These are phyloP conservation scores for Ellobium chinense DNA, from an alignment of 2,888 invertebrate species.

Conservation along the genomic window DNA sequence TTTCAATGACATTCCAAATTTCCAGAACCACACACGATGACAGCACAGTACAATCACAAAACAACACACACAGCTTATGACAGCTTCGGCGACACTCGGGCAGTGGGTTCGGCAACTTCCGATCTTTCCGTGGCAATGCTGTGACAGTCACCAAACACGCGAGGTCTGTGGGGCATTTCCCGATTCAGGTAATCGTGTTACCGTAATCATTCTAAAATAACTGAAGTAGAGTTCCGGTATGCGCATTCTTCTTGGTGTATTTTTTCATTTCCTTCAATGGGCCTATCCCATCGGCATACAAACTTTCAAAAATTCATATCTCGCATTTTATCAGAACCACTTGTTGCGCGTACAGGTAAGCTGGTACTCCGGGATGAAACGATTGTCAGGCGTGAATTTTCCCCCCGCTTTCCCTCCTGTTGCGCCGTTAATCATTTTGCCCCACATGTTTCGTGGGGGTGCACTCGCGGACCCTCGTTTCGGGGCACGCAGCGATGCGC, in stretches of 20 bases:
- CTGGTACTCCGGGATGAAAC: not conserved
- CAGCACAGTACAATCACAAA: constrained; percentile 11
- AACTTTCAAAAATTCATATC: too few relatives aligned
- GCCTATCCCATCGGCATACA: too few relatives aligned
- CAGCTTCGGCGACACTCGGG: constrained; percentile 18
- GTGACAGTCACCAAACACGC: constrained; percentile 24
- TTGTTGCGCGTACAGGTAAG: not conserved
- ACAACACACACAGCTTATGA: constrained; percentile 14
- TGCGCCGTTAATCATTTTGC: not conserved
- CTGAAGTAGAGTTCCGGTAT: too few relatives aligned
- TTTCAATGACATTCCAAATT: constrained; percentile 11
- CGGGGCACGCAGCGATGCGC: too few relatives aligned
- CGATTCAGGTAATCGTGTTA: not conserved
- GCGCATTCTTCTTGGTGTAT: too few relatives aligned
- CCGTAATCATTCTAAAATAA: not conserved
- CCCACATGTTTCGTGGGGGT: not conserved
- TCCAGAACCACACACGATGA: constrained; percentile 30
- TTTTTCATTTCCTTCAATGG: too few relatives aligned
- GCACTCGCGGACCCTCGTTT: too few relatives aligned
- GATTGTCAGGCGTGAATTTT: not conserved
- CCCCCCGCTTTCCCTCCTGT: not conserved
- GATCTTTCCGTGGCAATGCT: constrained; percentile 2
- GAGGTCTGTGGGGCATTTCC: not conserved
- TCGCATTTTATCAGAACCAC: not conserved
- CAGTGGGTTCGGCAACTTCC: constrained; percentile 38